Percentiles rank a stretch among this genome's conserved stretches.
These are phyloP conservation scores for Echeneis naucrates DNA, from an alignment of 2,797 vertebrate species.

Conservation along the genomic window DNA sequence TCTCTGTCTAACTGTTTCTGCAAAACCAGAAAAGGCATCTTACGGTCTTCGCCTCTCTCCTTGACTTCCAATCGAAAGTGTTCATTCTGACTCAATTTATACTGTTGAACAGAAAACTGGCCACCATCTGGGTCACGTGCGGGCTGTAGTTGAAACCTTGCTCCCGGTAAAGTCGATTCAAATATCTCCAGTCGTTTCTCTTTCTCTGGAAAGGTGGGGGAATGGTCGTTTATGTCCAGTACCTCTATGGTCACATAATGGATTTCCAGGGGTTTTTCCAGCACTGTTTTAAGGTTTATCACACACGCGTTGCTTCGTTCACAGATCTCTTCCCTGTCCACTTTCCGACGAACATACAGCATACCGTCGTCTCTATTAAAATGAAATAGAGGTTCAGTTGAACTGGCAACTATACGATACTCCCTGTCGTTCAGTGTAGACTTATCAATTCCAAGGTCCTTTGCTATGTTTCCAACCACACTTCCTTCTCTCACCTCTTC, in stretches of 20 bases:
- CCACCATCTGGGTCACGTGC: conserved; percentile 67
- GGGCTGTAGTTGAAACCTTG: conserved; percentile 63
- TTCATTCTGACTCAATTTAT: conserved; percentile 65
- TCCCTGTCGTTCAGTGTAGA: conserved; percentile 43
- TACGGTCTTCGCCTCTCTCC: conserved; percentile 57
- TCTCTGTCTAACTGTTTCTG: conserved; percentile 70
- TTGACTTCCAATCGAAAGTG: conserved; percentile 69
- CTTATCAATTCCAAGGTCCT: conserved; percentile 64
- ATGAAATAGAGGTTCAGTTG: conserved; percentile 52
- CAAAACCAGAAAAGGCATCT: conserved; percentile 57
- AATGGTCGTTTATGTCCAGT: conserved; percentile 75
- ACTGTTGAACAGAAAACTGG: conserved; percentile 62
- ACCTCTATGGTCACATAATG: conserved; percentile 69
- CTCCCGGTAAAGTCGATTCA: conserved; percentile 55
- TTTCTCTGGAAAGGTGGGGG: conserved; percentile 59
- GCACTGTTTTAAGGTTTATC: conserved; percentile 77
- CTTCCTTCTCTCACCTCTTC: conserved; percentile 71
- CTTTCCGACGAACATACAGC: conserved; percentile 69
- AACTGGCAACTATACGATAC: conserved; percentile 60
- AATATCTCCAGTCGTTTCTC: conserved; percentile 64
- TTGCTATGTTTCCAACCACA: conserved; percentile 72
- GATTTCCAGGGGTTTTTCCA: conserved; percentile 73
- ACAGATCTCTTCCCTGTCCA: conserved; percentile 82
- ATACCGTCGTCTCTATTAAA: conserved; percentile 58
- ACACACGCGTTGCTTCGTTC: conserved; percentile 64